Conservation (phyloP, 1,140 invertebrate genomes). For the Calephelis nemesis region DNA sequence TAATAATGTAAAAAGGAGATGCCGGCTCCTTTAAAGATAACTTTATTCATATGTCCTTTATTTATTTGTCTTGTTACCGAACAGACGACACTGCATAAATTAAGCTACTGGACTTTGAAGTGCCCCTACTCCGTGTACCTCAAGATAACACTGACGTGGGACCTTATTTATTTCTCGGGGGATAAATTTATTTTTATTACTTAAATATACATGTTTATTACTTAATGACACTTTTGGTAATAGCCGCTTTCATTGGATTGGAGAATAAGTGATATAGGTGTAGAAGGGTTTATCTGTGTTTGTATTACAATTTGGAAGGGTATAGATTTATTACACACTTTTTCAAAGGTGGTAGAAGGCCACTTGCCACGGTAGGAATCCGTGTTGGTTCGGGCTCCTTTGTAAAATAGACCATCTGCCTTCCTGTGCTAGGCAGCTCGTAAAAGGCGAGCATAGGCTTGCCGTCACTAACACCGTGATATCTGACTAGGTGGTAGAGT, state of each 20-base stretch:
- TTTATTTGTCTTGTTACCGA: constrained; percentile 39
- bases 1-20: constrained; percentile 10
- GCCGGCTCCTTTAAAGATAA: constrained; percentile 38
- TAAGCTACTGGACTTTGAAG: constrained; percentile 38
- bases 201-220: constrained; percentile 14
- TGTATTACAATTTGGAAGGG: too few relatives aligned
- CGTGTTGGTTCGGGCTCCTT: too few relatives aligned
- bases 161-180: constrained; percentile 22
- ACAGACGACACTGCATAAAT: constrained; percentile 42
- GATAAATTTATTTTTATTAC: constrained; percentile 24
- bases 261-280: too few relatives aligned
- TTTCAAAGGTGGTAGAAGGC: too few relatives aligned
- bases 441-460: too few relatives aligned
- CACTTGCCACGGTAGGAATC: too few relatives aligned
- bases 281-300: too few relatives aligned
- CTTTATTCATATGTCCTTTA: constrained; percentile 40
- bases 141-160: constrained; percentile 32
- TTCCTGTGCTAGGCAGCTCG: too few relatives aligned
- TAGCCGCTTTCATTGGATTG: background rate
- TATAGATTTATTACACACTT: too few relatives aligned
- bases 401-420: too few relatives aligned
- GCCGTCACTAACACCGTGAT: too few relatives aligned
- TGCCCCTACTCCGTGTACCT: constrained; percentile 17
- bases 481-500: too few relatives aligned
- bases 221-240: constrained; percentile 9